Conservation (phyloP, 2,888 invertebrate species). For the Cenopis cana region DNA sequence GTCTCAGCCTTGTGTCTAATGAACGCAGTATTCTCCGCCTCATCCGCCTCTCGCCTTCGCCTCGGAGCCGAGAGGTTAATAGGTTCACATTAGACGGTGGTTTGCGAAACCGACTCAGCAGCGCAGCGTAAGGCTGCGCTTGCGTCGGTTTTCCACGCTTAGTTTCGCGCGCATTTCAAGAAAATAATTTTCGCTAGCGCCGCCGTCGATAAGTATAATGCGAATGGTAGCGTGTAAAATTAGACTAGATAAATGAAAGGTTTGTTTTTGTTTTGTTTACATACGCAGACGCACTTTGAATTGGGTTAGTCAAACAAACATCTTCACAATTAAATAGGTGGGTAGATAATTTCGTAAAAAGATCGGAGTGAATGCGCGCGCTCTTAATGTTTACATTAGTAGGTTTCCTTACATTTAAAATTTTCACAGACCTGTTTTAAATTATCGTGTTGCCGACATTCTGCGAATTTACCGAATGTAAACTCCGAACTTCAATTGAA, state of each 20-base stretch:
- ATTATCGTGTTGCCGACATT: background rate
- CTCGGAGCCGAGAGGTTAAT: constrained; percentile 82
- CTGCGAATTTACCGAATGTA: background rate
- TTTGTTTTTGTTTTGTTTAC: constrained; percentile 27
- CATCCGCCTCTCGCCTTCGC: constrained; percentile 83
- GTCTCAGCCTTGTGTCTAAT: constrained; percentile 83
- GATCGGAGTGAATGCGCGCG: background rate
- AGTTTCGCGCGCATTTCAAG: constrained; percentile 75
- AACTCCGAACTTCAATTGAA: background rate
- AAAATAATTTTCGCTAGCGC: constrained; percentile 45
- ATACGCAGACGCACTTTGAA: background rate
- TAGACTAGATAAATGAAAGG: constrained; percentile 10
- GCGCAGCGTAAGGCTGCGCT: constrained; percentile 69
- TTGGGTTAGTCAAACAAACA: background rate
- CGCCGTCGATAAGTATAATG: constrained; percentile 16
- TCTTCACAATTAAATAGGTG: background rate
- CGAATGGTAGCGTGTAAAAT: constrained; percentile 4
- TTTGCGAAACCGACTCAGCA: constrained; percentile 79
- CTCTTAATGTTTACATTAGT: background rate
- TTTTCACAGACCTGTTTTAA: too few species aligned
- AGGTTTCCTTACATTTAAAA: background rate
- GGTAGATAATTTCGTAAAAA: background rate
- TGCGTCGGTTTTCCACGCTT: constrained; percentile 74
- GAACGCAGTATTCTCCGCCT: constrained; percentile 77
- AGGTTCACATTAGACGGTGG: constrained; percentile 85